phyloP scores from a whole-genome alignment of 2,113 vertebrate genomes.

The Progne subis region DNA sequence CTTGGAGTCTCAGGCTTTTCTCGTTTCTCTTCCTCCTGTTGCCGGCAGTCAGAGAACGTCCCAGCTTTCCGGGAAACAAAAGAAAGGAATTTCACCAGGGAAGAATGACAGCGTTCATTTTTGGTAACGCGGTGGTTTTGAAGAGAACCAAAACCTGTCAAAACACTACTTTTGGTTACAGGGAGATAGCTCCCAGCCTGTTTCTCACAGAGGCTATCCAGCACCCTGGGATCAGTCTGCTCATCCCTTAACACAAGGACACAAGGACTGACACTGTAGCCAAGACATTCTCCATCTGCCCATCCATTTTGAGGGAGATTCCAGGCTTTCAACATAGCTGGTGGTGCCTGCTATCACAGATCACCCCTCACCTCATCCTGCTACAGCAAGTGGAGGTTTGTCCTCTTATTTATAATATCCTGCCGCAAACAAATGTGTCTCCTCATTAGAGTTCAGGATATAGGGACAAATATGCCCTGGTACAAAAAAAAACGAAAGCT shows the following conservation, averaged over 20 bases:
- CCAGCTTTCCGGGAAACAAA: slow-evolving; percentile 6
- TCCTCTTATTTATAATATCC: background rate
- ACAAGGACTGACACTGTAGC: background rate
- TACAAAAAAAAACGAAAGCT: background rate
- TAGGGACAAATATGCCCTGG: fast-evolving
- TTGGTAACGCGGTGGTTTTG: background rate
- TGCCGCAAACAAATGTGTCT: background rate
- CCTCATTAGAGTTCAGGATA: background rate
- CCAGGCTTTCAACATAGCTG: background rate
- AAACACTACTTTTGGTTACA: background rate
- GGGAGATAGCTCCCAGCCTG: background rate
- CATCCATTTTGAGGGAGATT: background rate
- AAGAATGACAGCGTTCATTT: background rate
- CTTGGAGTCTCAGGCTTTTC: background rate
- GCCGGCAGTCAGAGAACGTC: background rate
- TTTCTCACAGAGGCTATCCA: background rate
- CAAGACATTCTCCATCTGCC: background rate
- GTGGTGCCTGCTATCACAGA: background rate
- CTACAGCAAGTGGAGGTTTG: background rate
- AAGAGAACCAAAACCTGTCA: background rate
- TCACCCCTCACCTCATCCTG: background rate
- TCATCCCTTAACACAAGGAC: background rate
- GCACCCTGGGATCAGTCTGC: background rate
- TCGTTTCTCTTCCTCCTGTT: background rate
- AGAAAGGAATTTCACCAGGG: background rate